Base-by-base conservation (phyloP, 2,113 vertebrate species). In the Chaenocephalus aceratus region DNA sequence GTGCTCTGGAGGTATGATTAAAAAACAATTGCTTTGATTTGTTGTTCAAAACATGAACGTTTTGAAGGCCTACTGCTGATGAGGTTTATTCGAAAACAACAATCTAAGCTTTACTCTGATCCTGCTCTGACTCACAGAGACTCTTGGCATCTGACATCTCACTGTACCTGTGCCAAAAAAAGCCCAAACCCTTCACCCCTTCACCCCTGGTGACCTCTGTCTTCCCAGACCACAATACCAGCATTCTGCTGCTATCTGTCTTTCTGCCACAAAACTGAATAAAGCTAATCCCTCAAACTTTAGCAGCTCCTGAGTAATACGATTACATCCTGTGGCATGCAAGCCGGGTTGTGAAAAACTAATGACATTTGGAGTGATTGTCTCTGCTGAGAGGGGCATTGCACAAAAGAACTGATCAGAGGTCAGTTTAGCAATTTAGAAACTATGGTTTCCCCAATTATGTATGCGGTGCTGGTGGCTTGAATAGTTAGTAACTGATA, bases 1-100 rank as follows among this genome's bases (percentile, higher is more conserved):
- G 21, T 99, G 98, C 88, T 97, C 97, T 0, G 97, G 97, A 93
- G 97, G 98, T 99, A 85, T 92, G 91, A 80, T 10, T 45, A 6
- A 14, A 30, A 64, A 72, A 68, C 14, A 13, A 10, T 65, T 44
- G 10, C 48, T 70, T 67, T 66, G 7, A 62, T 21, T 57, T 44
- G 10, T 71, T 59, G 13, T 67, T 67, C 1, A 44, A 77, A 48
- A 41, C 23, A 53, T 44, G 8, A 52, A 62, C 44, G 11, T 58
- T 65, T 61, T 41, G 34, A 51, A 41, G 14, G 30, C 23, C 21
- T 9, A 41, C 26, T 52, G 30, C 34, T 68, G 14, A 0, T 44
- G 6, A 72, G 48, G 49, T 61, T 34, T 54, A 53, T 65, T 75
- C 18, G 69, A 6, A 16, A 59, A 74, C 18, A 21, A 64, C 36